Percentiles rank a stretch among this genome's conserved stretches.
phyloP scores from a whole-genome alignment of 2,797 vertebrate genomes.

The Acipenser ruthenus region DNA sequence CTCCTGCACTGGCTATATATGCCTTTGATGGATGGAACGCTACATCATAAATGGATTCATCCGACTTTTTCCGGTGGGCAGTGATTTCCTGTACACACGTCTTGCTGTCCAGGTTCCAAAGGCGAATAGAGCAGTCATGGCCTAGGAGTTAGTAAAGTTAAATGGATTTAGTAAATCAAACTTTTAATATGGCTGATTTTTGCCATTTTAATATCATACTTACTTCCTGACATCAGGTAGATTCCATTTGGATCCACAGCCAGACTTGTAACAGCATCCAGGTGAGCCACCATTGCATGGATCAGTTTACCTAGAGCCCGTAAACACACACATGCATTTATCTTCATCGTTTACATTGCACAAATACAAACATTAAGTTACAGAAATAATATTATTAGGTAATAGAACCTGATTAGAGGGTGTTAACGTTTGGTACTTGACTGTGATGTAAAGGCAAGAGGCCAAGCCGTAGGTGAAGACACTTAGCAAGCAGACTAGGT shows the following conservation, averaged over 20 bases:
- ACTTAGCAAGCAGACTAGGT: too few relatives aligned
- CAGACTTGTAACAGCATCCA: conserved; percentile 96
- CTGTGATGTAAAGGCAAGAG: too few relatives aligned
- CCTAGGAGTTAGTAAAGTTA: conserved; percentile 49
- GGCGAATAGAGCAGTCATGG: conserved; percentile 94
- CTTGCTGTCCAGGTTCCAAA: conserved; percentile 98
- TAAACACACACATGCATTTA: too few relatives aligned
- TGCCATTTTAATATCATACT: conserved; percentile 26
- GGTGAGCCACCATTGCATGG: conserved; percentile 96
- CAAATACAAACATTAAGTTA: too few relatives aligned
- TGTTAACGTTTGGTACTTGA: too few relatives aligned
- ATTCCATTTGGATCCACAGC: conserved; percentile 98
- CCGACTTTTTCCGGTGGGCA: conserved; percentile 93
- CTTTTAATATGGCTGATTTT: too few relatives aligned
- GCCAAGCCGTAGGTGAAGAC: too few relatives aligned
- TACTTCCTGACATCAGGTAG: conserved; percentile 99
- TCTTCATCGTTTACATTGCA: too few relatives aligned
- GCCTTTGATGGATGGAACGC: conserved; percentile 98
- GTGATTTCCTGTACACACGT: conserved; percentile 98
- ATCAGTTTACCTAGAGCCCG: conserved; percentile 81
- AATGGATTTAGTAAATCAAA: too few relatives aligned
- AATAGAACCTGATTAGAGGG: too few relatives aligned
- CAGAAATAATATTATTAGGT: too few relatives aligned
- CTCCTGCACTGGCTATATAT: conserved; percentile 93
- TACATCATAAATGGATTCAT: conserved; percentile 97